A percentile compares a stretch with the other conserved stretches of the same genome.
Evolutionary conservation across 2,113 vertebrate species (phyloP).

Genomic region (Platysternon megacephalum): DNA sequence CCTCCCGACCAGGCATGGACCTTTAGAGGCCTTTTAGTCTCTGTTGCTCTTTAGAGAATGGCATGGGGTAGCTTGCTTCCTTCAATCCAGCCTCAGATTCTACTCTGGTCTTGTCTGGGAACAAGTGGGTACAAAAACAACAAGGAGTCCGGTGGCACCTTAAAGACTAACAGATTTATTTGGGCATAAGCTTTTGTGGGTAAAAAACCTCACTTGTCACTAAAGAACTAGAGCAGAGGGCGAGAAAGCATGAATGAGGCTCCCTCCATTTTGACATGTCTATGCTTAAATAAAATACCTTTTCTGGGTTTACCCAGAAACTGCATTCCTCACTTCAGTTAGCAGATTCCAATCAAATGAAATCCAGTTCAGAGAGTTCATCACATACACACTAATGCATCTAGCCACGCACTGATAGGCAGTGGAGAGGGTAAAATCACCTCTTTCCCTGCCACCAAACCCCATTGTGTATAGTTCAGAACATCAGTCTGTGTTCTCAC

Average conservation of each 20-base stretch:
- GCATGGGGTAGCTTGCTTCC: background rate
- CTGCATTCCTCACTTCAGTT: background rate
- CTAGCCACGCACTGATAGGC: rapidly evolving
- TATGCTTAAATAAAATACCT: background rate
- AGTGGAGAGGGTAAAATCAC: background rate
- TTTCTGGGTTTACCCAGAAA: background rate
- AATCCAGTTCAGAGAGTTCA: background rate
- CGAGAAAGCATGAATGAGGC: rapidly evolving
- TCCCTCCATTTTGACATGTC: background rate
- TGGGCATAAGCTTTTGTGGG: no score
- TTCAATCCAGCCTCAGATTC: background rate
- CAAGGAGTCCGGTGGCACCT: no score
- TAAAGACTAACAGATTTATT: no score
- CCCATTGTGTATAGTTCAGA: background rate
- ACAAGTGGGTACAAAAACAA: rapidly evolving
- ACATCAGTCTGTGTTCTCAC: background rate
- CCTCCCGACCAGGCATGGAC: rapidly evolving
- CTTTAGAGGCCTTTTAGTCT: rapidly evolving
- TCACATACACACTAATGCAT: rapidly evolving
- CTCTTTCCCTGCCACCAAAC: background rate
- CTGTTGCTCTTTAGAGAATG: background rate
- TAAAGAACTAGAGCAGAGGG: background rate
- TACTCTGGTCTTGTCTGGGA: rapidly evolving
- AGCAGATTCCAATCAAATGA: background rate
- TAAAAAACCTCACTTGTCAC: background rate